These are phyloP conservation scores for Dicrurus megarhynchus DNA, from an alignment of 2,113 vertebrate species.

Conservation along the genomic window DNA sequence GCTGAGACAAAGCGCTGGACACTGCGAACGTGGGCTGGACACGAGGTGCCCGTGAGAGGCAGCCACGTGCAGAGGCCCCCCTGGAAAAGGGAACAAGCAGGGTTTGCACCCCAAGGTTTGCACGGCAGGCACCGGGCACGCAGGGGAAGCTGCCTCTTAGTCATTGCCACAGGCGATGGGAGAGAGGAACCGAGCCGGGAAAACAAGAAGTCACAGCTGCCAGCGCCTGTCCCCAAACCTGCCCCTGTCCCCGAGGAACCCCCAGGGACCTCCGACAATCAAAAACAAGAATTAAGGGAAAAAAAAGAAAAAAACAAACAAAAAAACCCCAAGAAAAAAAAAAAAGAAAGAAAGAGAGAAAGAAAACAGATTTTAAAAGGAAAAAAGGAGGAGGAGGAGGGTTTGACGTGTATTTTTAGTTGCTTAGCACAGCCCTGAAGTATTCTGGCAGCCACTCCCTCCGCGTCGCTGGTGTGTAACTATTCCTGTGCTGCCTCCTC, in stretches of 20 bases:
- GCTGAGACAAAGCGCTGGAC: background rate
- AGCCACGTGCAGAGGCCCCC: accelerated
- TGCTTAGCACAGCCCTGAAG: slow-evolving; percentile 68
- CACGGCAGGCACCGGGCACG: background rate
- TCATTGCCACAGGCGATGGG: background rate
- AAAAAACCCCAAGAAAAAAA: accelerated
- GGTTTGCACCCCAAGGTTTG: background rate
- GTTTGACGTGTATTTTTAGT: slow-evolving; percentile 72
- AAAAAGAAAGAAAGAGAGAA: background rate
- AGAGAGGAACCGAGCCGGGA: slow-evolving; percentile 20
- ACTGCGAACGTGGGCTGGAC: accelerated
- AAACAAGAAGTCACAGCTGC: background rate
- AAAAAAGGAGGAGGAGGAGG: slow-evolving; percentile 36
- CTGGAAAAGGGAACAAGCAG: background rate
- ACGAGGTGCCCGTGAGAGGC: background rate
- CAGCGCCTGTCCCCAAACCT: background rate
- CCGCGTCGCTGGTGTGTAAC: slow-evolving; percentile 45
- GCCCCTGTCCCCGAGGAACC: background rate
- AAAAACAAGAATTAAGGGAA: background rate
- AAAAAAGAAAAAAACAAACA: too few relatives aligned
- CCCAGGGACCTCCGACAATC: background rate
- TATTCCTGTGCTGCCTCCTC: slow-evolving; percentile 60
- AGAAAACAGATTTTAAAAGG: background rate
- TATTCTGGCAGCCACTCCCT: slow-evolving; percentile 73
- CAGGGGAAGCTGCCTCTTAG: background rate